Percentiles rank a stretch among this genome's conserved stretches.
These are phyloP conservation scores for Malurus melanocephalus DNA, from an alignment of 2,113 vertebrate genomes.

Conservation along the genomic window DNA sequence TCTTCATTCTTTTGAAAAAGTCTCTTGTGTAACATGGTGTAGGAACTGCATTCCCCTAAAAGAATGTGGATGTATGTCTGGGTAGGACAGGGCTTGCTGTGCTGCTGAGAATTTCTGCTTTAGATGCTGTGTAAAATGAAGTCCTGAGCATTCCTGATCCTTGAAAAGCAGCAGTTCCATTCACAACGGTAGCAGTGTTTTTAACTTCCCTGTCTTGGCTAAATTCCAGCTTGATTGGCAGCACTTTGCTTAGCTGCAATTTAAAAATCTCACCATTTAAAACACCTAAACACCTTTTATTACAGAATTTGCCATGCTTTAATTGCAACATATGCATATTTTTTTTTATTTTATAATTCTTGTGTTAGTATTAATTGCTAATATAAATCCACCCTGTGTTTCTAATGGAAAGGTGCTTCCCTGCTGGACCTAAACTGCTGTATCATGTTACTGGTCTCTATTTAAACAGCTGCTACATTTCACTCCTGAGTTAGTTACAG, in stretches of 20 bases:
- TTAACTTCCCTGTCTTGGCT: conserved; percentile 5
- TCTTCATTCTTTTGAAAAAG: not conserved
- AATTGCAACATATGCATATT: not conserved
- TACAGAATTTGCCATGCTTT: not conserved
- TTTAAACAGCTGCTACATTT: conserved; percentile 57
- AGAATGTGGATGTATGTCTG: not conserved
- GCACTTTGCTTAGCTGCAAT: not conserved
- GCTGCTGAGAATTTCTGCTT: not conserved
- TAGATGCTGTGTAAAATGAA: not conserved
- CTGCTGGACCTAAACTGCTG: not conserved
- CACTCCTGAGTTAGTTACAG: conserved; percentile 28
- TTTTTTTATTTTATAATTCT: not conserved
- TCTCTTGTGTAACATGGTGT: not conserved
- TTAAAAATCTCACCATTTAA: not conserved
- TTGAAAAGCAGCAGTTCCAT: not conserved
- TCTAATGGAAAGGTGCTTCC: conserved; percentile 34
- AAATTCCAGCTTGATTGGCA: not conserved
- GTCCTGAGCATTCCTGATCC: not conserved
- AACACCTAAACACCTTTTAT: not conserved
- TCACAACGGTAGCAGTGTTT: not conserved
- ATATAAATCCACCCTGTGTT: not conserved
- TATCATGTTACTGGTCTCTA: conserved; percentile 34
- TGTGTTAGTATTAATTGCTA: not conserved
- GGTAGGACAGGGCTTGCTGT: not conserved
- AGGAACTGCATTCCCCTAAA: not conserved